Percentiles rank a stretch among this genome's conserved stretches.
Evolutionary conservation across 2,888 invertebrate genomes (phyloP).

Genomic region (Eilema sororculum): DNA sequence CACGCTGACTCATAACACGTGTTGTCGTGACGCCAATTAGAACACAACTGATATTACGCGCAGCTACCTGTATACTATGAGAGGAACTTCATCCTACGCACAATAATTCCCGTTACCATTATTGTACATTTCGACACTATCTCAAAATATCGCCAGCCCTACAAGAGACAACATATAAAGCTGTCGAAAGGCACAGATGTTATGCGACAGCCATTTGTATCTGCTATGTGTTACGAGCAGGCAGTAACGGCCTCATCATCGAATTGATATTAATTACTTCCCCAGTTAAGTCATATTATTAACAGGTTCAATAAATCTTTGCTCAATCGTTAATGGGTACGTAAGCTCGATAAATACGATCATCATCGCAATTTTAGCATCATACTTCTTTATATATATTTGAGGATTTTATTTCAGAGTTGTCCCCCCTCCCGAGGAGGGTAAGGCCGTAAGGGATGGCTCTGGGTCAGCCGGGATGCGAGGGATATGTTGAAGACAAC

Average conservation of each 20-base stretch:
- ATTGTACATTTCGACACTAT: no score
- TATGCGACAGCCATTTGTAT: conserved; percentile 43
- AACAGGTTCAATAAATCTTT: not conserved
- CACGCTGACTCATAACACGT: no score
- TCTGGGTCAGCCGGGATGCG: no score
- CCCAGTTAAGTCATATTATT: not conserved
- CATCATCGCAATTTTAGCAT: not conserved
- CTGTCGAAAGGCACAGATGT: conserved; percentile 36
- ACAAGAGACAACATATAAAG: conserved; percentile 17
- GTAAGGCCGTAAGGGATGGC: no score
- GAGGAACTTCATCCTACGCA: no score
- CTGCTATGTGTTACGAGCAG: conserved; percentile 16
- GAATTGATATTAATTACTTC: conserved; percentile 8
- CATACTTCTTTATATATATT: not conserved
- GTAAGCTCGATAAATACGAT: not conserved
- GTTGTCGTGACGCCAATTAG: no score
- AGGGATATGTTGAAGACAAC: no score
- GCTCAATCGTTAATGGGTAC: not conserved
- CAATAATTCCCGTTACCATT: no score
- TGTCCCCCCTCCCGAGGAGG: no score
- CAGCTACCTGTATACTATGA: no score
- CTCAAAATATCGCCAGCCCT: conserved; percentile 11
- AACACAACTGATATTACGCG: no score
- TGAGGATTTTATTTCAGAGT: no score
- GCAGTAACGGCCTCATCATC: conserved; percentile 12